Conservation (phyloP, 2,797 vertebrate genomes). For the Sebastes cheni region DNA sequence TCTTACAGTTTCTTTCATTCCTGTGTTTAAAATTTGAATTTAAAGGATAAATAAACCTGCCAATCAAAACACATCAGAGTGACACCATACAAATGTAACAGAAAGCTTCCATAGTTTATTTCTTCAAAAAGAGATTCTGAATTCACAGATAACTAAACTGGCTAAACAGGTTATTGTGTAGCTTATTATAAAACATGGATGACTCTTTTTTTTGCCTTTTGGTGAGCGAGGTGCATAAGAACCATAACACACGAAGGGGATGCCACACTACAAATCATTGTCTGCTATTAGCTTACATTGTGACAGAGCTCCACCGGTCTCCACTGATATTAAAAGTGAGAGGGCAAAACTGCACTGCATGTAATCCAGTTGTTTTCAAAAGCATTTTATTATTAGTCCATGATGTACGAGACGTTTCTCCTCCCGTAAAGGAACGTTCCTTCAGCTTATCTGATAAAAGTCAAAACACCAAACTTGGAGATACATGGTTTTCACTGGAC, state of each 20-base stretch:
- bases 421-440: background rate
- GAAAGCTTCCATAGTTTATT: background rate
- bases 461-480: background rate
- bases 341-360: background rate
- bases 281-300: background rate
- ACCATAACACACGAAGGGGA: background rate
- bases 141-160: background rate
- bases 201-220: background rate
- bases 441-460: background rate
- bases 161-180: background rate
- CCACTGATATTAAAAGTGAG: background rate
- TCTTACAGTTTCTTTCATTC: background rate
- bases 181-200: background rate
- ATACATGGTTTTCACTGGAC: background rate
- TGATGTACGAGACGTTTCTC: background rate
- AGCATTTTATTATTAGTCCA: background rate
- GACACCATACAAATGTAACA: background rate
- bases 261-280: background rate
- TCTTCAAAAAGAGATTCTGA: background rate
- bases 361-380: background rate
- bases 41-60: background rate
- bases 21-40: background rate
- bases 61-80: background rate
- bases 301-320: background rate
- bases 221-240: background rate